These are phyloP conservation scores for Chromobotia macracanthus DNA, from an alignment of 2,797 vertebrate genomes.

Conservation along the genomic window DNA sequence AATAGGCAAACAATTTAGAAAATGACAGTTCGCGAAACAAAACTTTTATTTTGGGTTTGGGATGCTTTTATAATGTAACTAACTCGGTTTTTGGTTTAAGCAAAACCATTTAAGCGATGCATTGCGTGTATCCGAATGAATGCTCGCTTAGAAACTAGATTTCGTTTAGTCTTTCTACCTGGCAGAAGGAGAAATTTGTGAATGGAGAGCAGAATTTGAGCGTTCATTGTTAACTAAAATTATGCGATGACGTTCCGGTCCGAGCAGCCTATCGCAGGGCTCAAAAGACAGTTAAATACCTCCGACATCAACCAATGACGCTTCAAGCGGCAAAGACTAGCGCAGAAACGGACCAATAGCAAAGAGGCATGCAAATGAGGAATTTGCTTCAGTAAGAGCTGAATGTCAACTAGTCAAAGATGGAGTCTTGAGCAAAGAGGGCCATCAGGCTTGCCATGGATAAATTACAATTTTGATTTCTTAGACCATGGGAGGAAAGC, in stretches of 20 bases:
- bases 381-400: slow-evolving; percentile 86
- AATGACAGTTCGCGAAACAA: not conserved
- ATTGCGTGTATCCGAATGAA: not conserved
- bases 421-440: slow-evolving; percentile 88
- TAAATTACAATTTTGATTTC: slow-evolving; percentile 67
- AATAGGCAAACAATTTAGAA: not conserved
- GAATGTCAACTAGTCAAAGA: slow-evolving; percentile 99
- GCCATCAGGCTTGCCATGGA: slow-evolving; percentile 85
- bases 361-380: slow-evolving; percentile 81
- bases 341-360: slow-evolving; percentile 78
- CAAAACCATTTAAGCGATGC: no score
- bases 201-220: slow-evolving; percentile 89
- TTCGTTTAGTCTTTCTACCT: slow-evolving; percentile 1
- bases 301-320: slow-evolving; percentile 79
- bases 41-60: not conserved
- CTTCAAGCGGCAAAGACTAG: slow-evolving; percentile 75
- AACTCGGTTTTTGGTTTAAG: no score
- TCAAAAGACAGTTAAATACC: slow-evolving; percentile 85
- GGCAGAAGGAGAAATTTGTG: no score
- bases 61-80: no score
- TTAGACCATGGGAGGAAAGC: slow-evolving; percentile 50
- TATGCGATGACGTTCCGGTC: slow-evolving; percentile 73
- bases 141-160: not conserved
- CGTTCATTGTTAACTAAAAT: slow-evolving; percentile 94
- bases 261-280: slow-evolving; percentile 77